Evolutionary conservation across 2,888 invertebrate species (phyloP), one percentile per base, ranked within the genome.

Genomic region (Aleiodes leptofemur): DNA sequence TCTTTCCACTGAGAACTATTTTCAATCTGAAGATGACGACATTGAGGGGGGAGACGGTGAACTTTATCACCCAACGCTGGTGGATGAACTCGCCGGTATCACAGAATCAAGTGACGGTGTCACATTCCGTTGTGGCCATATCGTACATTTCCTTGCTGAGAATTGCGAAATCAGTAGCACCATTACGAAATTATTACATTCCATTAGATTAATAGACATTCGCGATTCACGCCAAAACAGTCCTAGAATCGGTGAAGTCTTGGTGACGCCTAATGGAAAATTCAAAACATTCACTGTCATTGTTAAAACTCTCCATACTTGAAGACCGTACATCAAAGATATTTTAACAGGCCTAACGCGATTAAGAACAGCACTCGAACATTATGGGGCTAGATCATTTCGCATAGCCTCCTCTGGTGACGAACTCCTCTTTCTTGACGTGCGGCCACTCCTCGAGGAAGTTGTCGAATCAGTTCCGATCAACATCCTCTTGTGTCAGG

Each of bases 211-310:
- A 4, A 64, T 73, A 3, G 29, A 50, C 3, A 6, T 14, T 0
- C 4, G 23, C 0, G 53, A 66, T n/a, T 34, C 66, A 0, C 29
- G 23, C 0, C 14, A 14, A n/a, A 23, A 29, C 8, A 66, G 38
- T 9, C 66, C 55, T 6, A 3, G 4, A 0, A 55, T 66, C 9
- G 56, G 56, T 13, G 38, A 73, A 3, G 56, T 72, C 7, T 43
- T 55, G 5, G 56, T 66, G 1, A 56, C 66, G 1, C 64, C 64
- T 8, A 23, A 16, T 16, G 66, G 66, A 3, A 66, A 66, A 16
- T 14, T 53, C 11, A 38, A 43, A 13, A 23, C 66, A 0, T 73
- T 66, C n/a, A 55, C 66, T 3, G 23, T 73, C 55, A 55, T 23
- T 23, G 23, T 23, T 23, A 23, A 23, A 23, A 23, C 23, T 23